Conservation (phyloP, 2,113 vertebrate genomes). For the Setophaga petechia region DNA sequence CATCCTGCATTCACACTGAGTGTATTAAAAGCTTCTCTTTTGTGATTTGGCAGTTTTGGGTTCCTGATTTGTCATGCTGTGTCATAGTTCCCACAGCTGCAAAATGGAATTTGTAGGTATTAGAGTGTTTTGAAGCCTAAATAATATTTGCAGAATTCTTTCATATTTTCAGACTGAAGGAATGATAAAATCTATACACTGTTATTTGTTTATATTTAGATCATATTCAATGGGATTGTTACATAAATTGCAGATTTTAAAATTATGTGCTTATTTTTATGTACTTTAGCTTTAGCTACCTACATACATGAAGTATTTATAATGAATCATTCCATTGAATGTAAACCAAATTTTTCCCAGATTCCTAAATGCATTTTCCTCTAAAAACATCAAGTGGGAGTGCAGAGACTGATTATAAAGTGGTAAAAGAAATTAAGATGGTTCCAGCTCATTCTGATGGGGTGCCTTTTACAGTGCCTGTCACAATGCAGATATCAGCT, state of each 20-base stretch:
- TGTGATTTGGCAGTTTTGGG: neutral
- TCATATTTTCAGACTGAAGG: neutral
- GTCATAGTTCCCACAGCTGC: neutral
- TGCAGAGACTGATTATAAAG: neutral
- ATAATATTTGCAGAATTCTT: neutral
- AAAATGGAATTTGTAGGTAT: neutral
- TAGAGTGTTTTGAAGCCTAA: neutral
- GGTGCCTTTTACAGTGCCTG: neutral
- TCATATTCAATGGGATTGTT: neutral
- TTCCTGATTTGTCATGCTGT: neutral
- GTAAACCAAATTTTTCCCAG: neutral
- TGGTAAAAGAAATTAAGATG: neutral
- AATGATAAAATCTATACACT: neutral
- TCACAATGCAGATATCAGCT: neutral
- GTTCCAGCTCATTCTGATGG: neutral
- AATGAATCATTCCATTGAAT: neutral
- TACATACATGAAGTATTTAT: rapidly evolving
- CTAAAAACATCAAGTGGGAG: neutral
- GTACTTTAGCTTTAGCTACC: neutral
- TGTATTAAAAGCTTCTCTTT: neutral
- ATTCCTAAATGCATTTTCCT: neutral
- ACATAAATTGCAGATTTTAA: neutral
- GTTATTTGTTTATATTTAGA: neutral
- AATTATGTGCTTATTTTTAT: neutral
- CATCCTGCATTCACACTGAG: neutral